Percentiles rank a stretch among this genome's conserved stretches.
Conservation (phyloP, 2,888 invertebrate genomes). For the Tillus elongatus region DNA sequence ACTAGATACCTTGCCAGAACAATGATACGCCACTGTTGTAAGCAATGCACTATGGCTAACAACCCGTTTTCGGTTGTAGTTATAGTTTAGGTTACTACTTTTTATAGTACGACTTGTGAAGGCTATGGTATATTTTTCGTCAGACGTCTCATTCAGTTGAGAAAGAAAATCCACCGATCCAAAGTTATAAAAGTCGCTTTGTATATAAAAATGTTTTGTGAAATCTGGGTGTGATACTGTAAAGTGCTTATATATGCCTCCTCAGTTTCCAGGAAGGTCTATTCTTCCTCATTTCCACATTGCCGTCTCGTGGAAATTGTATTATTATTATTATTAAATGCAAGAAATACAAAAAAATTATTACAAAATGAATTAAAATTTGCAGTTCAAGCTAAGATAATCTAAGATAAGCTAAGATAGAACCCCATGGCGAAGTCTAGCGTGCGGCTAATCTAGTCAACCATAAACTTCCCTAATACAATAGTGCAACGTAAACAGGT, state of each 20-base stretch:
- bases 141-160: constrained; percentile 5
- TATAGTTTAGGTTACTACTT: constrained; percentile 10
- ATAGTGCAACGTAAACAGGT: no score
- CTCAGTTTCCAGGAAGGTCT: constrained; percentile 8
- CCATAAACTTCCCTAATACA: no score
- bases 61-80: constrained; percentile 10
- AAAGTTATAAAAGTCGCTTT: constrained; percentile 12
- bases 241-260: constrained; percentile 7
- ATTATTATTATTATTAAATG: no score
- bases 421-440: no score
- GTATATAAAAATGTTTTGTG: constrained; percentile 6
- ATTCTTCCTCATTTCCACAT: constrained; percentile 9
- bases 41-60: constrained; percentile 9
- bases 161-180: constrained; percentile 13
- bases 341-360: no score
- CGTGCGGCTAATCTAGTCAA: no score
- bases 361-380: no score
- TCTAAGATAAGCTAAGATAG: no score
- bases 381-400: no score
- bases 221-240: constrained; percentile 9
- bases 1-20: not conserved
- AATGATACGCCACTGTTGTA: not conserved
- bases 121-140: constrained; percentile 8
- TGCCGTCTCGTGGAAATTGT: no score
- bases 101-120: constrained; percentile 8